Conservation (phyloP, 1,140 invertebrate genomes). For the Antheraea pernyi region DNA sequence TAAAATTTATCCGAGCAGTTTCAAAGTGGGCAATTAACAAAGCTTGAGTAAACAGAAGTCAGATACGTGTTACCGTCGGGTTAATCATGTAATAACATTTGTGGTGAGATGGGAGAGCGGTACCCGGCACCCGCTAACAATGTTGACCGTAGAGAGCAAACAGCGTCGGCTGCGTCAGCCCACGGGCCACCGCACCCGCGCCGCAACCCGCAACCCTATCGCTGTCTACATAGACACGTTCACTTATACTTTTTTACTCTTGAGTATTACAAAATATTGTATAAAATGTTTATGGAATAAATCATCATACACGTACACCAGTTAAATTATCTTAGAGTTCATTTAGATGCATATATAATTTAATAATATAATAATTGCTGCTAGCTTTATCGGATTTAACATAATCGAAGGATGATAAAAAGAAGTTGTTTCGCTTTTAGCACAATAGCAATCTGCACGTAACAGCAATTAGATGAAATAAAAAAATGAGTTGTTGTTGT, state of each 20-base stretch:
- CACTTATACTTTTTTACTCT: constrained; percentile 20
- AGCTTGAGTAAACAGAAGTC: constrained; percentile 44
- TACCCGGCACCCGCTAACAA: constrained; percentile 55
- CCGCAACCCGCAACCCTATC: constrained; percentile 43
- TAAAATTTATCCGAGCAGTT: constrained; percentile 14
- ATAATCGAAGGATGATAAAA: too few species aligned
- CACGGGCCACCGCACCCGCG: constrained; percentile 43
- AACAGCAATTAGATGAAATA: too few species aligned
- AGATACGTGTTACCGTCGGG: constrained; percentile 46
- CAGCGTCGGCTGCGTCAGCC: constrained; percentile 57
- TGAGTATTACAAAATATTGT: constrained; percentile 31
- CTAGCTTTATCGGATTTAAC: too few species aligned
- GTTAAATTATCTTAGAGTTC: too few species aligned
- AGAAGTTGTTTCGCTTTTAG: too few species aligned
- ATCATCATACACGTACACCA: too few species aligned
- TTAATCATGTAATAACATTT: constrained; percentile 74
- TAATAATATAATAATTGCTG: too few species aligned
- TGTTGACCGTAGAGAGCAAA: constrained; percentile 69
- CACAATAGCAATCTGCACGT: too few species aligned
- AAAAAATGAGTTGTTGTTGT: too few species aligned
- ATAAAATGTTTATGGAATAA: neutral
- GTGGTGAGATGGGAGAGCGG: constrained; percentile 32
- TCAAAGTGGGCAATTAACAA: constrained; percentile 48
- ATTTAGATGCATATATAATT: too few species aligned
- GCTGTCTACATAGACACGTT: constrained; percentile 9